Base-by-base conservation (phyloP, 2,797 vertebrate genomes). In the Eupleurogrammus muticus region DNA sequence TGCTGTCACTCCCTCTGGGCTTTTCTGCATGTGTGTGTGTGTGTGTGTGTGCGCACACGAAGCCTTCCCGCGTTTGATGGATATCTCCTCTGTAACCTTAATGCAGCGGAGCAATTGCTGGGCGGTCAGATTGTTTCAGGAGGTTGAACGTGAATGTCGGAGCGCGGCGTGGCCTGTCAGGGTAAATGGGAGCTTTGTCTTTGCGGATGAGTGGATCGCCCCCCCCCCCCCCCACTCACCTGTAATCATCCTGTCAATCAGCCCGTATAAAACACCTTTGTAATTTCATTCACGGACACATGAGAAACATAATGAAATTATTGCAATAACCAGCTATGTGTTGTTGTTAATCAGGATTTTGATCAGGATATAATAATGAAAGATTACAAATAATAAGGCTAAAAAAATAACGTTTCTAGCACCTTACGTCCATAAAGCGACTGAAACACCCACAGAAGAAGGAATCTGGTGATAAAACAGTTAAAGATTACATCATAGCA, bases 401-500 rank as follows among this genome's bases (percentile, higher is more conserved):
- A n/a, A n/a, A n/a, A n/a, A n/a, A n/a, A n/a, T n/a, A n/a, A n/a
- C n/a, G 3, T 36, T 13, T 1, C 5, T 32, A 2, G 57, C 24
- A 38, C 12, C 28, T n/a, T 9, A 5, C 19, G 17, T 21, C 46
- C 0, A n/a, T 54, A 12, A 5, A 21, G 14, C 28, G 57, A 51
- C 20, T 4, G 1, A 46, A 59, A 53, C 44, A 65, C 57, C 14
- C 9, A 53, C 46, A 52, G 3, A 5, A 10, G 32, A 66, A 19
- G 71, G 16, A 23, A 12, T 32, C 32, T 20, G 16, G 80, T 49
- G 21, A 86, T 35, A 86, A 88, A 89, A 87, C 57, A 82, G 86
- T 83, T 87, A 85, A 87, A 87, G 66, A 90, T 92, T 82, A 90
- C 90, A 63, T 90, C 82, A 90, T 89, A 24, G 65, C 19, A 49